Conservation (phyloP, 37 sponge, comb jelly and placozoan species). For the Halisarca cf. caerulea region DNA sequence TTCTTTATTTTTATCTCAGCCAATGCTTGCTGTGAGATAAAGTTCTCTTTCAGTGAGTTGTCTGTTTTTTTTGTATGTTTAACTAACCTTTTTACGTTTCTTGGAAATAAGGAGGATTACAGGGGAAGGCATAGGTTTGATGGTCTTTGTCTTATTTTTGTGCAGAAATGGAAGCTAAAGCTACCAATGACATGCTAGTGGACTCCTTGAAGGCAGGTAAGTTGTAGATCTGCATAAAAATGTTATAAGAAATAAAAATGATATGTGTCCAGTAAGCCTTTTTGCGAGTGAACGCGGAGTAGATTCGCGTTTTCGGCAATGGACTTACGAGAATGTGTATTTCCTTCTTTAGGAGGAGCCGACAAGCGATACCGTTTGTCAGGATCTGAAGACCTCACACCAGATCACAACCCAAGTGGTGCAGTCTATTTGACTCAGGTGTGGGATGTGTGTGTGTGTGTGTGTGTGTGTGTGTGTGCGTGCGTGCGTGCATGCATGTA, state of each 20-base stretch:
- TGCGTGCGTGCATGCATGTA: too few species aligned
- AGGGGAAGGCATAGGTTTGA: background rate
- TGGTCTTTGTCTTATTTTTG: background rate
- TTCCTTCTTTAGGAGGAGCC: conserved; percentile 67
- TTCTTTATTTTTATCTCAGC: conserved; percentile 36
- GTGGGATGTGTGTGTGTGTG: background rate
- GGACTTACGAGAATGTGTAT: too few species aligned
- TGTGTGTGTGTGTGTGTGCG: too few species aligned
- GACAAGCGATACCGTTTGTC: conserved; percentile 66
- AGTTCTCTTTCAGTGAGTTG: conserved; percentile 68
- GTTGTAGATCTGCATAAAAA: too few species aligned
- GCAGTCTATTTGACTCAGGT: conserved; percentile 47
- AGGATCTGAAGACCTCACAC: conserved; percentile 42
- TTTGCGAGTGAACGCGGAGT: too few species aligned
- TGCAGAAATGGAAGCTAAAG: conserved; percentile 32
- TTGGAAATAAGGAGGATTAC: too few species aligned
- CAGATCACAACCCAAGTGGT: conserved; percentile 37
- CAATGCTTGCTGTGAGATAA: conserved; percentile 71
- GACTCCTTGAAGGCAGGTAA: conserved; percentile 43
- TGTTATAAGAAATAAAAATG: too few species aligned
- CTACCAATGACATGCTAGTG: conserved; percentile 24
- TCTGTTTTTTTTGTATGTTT: too few species aligned
- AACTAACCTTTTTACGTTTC: too few species aligned
- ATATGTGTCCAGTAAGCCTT: too few species aligned
- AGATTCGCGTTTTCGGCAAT: too few species aligned